Conservation (phyloP, 2,797 vertebrate genomes). For the Lates japonicus region DNA sequence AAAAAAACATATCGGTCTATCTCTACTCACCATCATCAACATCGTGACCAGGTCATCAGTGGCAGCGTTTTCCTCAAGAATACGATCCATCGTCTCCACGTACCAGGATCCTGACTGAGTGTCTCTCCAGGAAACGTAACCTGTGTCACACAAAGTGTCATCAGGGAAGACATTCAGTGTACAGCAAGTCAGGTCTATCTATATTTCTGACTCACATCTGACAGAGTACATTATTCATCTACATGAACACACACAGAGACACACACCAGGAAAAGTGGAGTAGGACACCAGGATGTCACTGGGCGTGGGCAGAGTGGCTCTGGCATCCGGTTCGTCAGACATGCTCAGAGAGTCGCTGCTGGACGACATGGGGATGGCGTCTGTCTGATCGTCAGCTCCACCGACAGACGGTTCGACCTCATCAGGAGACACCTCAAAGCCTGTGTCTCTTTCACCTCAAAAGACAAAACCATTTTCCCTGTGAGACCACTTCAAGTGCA, state of each 20-base stretch:
- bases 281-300: slow-evolving; percentile 97
- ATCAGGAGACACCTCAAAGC: slow-evolving; percentile 86
- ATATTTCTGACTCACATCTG: neutral
- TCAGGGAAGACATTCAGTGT: neutral
- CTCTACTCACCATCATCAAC: slow-evolving; percentile 90
- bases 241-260: neutral
- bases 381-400: slow-evolving; percentile 80
- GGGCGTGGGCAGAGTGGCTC: slow-evolving; percentile 89
- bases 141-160: slow-evolving; percentile 73
- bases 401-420: slow-evolving; percentile 63
- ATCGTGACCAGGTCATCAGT: slow-evolving; percentile 88
- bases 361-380: slow-evolving; percentile 87
- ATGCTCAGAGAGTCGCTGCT: slow-evolving; percentile 80
- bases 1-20: too few relatives aligned
- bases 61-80: slow-evolving; percentile 86
- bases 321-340: slow-evolving; percentile 88
- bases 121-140: slow-evolving; percentile 96
- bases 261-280: slow-evolving; percentile 94
- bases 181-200: neutral
- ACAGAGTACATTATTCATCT: neutral
- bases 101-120: slow-evolving; percentile 91
- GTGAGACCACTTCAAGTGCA: neutral
- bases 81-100: slow-evolving; percentile 87
- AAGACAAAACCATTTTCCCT: neutral
- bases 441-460: slow-evolving; percentile 89